Conservation (phyloP, 2,113 vertebrate genomes). For the Coturnix japonica region DNA sequence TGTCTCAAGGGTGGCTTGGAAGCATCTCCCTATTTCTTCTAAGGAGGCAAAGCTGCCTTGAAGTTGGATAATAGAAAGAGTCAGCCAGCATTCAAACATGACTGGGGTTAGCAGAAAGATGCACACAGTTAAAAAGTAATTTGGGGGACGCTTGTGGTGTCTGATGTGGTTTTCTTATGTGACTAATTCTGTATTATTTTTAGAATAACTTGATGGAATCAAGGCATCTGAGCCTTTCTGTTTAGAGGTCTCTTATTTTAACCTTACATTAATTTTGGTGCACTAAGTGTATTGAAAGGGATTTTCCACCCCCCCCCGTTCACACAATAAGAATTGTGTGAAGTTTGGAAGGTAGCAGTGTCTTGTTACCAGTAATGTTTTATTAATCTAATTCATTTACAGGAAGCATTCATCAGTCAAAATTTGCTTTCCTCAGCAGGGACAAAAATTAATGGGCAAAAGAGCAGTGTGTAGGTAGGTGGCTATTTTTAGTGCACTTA, state of each 20-base stretch:
- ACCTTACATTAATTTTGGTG: not conserved
- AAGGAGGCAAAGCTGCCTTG: not conserved
- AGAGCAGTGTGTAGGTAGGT: constrained; percentile 63
- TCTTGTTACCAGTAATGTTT: constrained; percentile 34
- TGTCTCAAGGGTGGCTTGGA: not conserved
- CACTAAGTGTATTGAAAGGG: not conserved
- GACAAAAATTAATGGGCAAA: constrained; percentile 70
- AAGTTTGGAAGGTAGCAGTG: not conserved
- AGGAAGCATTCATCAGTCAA: constrained; percentile 8
- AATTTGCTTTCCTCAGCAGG: constrained; percentile 61
- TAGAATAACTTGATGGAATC: not conserved
- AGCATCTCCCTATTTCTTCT: not conserved
- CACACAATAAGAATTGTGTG: not conserved
- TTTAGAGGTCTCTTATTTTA: not conserved
- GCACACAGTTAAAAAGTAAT: not conserved
- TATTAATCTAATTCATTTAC: constrained; percentile 63
- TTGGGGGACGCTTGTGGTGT: not conserved
- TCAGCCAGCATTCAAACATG: not conserved
- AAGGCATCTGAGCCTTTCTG: not conserved
- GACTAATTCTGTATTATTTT: constrained; percentile 4
- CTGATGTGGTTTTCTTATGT: not conserved
- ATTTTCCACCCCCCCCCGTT: too few species aligned
- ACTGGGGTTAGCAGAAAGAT: not conserved
- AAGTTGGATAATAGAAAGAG: not conserved
- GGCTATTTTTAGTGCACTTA: constrained; percentile 32